Evolutionary conservation across 2,113 vertebrate species (phyloP).

Genomic region (Sapajus apella): DNA sequence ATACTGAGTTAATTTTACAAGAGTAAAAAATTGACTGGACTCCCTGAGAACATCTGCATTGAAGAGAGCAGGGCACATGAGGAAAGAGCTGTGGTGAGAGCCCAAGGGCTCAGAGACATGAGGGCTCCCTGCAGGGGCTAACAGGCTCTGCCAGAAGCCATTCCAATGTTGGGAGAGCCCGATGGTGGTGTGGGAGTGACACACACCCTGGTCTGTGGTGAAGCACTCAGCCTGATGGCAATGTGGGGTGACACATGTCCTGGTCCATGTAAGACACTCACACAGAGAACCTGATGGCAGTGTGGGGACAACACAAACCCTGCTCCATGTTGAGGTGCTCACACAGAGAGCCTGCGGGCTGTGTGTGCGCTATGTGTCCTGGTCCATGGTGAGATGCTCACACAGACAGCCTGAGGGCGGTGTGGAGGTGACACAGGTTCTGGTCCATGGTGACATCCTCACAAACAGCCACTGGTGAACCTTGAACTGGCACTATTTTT

Average conservation of each 20-base stretch:
- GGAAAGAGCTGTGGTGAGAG: not conserved
- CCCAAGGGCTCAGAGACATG: not conserved
- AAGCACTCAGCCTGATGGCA: rapidly evolving
- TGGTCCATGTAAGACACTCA: rapidly evolving
- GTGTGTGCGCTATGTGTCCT: not conserved
- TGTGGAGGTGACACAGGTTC: not conserved
- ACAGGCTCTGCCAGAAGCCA: not conserved
- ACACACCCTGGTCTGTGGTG: rapidly evolving
- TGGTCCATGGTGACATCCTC: not conserved
- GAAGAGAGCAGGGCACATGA: not conserved
- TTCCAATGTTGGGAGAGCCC: not conserved
- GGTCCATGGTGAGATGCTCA: rapidly evolving
- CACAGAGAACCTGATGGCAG: not conserved
- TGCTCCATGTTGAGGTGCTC: not conserved
- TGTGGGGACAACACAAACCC: not conserved
- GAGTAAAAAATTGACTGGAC: not conserved
- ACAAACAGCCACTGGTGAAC: not conserved
- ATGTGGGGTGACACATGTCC: not conserved
- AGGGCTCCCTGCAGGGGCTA: not conserved
- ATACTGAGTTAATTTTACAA: not conserved
- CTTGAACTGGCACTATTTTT: not conserved
- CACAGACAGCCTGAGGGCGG: not conserved
- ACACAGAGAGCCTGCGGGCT: not conserved
- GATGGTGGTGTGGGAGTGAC: not conserved
- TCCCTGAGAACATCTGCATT: not conserved